A percentile compares a stretch with the other conserved stretches of the same genome.
Evolutionary conservation across 2,797 vertebrate species (phyloP).

Genomic region (Xenops minutus): DNA sequence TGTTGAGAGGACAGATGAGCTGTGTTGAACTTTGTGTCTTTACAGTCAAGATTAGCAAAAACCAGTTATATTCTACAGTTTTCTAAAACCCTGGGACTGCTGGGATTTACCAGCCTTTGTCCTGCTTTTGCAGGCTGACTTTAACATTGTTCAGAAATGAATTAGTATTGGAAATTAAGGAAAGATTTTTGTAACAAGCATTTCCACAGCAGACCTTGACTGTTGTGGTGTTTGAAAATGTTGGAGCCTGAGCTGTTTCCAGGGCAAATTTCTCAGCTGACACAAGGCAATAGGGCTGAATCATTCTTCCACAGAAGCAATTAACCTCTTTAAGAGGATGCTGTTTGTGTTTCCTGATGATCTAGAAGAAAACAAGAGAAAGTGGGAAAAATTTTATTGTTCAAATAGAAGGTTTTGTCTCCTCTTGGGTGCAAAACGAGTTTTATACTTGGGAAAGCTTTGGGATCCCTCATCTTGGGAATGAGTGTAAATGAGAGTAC

Average conservation of each 20-base stretch:
- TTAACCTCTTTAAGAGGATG: not conserved
- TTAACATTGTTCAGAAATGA: rapidly evolving
- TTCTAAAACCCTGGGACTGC: not conserved
- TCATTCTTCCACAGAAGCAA: not conserved
- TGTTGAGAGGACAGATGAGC: not conserved
- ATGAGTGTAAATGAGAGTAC: not conserved
- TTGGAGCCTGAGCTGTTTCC: not conserved
- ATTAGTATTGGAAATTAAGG: not conserved
- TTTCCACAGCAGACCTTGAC: not conserved
- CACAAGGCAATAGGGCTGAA: not conserved
- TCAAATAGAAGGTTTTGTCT: not conserved
- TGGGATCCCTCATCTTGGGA: not conserved
- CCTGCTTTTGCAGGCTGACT: not conserved
- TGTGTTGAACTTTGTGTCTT: not conserved
- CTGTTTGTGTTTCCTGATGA: not conserved
- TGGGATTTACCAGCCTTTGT: not conserved
- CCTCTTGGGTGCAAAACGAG: not conserved
- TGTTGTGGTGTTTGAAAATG: not conserved
- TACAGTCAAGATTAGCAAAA: not conserved
- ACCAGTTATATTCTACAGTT: not conserved
- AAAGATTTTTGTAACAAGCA: not conserved
- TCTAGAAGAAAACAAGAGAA: not conserved
- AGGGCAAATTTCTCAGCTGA: not conserved
- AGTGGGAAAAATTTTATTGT: not conserved
- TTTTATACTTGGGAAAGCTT: not conserved